Conservation (phyloP, 2,797 vertebrate genomes). For the Muraenolepis orangiensis region DNA sequence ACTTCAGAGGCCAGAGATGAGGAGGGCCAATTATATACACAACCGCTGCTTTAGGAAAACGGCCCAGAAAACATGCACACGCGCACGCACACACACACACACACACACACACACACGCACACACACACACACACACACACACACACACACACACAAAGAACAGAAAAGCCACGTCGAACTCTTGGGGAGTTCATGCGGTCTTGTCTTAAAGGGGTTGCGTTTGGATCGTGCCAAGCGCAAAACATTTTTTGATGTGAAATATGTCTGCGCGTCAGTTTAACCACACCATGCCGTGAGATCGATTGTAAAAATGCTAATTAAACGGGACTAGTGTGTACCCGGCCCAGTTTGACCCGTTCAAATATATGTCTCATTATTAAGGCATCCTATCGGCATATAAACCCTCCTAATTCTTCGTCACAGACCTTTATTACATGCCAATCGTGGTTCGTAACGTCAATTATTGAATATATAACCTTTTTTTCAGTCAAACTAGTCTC, state of each 20-base stretch:
- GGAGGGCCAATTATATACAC: conserved; percentile 5
- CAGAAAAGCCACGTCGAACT: not conserved
- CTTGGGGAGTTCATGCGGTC: not conserved
- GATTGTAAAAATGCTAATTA: not conserved
- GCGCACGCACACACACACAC: not conserved
- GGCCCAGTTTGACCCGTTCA: not conserved
- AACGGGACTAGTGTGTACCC: not conserved
- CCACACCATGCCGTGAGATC: not conserved
- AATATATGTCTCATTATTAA: not conserved
- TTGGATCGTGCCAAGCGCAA: not conserved
- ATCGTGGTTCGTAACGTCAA: not conserved
- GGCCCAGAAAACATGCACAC: no score
- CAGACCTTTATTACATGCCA: not conserved
- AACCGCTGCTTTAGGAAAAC: not conserved
- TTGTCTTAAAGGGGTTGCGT: not conserved
- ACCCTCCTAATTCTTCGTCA: not conserved
- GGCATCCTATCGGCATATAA: not conserved
- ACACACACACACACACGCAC: not conserved
- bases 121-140: not conserved
- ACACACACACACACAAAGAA: not conserved
- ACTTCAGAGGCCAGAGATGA: conserved; percentile 12
- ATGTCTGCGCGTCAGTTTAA: not conserved
- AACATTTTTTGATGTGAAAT: not conserved
- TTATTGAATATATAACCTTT: not conserved
- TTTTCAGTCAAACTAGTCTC: not conserved